phyloP scores from a whole-genome alignment of 37 sponge, comb jelly and placozoan genomes.

The Chondrosia reniformis region DNA sequence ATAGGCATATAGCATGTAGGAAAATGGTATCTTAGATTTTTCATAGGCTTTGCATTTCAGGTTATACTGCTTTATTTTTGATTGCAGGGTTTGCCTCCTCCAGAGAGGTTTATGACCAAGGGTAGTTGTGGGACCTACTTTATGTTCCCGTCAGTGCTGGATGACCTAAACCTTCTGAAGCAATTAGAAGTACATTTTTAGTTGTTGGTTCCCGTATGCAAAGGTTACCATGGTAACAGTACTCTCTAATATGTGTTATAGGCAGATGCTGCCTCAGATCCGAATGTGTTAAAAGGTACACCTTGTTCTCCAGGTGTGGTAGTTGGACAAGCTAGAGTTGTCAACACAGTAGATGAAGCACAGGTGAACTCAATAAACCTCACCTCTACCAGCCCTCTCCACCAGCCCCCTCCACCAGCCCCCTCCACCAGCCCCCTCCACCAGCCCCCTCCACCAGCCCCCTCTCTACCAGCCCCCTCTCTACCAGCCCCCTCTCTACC shows the following conservation, averaged over 20 bases:
- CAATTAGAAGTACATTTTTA: slow-evolving; percentile 35
- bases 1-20: no score
- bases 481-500: no score
- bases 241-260: neutral
- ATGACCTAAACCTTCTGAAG: slow-evolving; percentile 75
- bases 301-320: slow-evolving; percentile 89
- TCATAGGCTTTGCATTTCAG: neutral
- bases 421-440: neutral
- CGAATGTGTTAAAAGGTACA: slow-evolving; percentile 62
- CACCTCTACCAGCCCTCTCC: neutral
- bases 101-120: slow-evolving; percentile 73
- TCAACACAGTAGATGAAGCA: slow-evolving; percentile 60
- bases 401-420: neutral
- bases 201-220: neutral
- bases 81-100: slow-evolving; percentile 71
- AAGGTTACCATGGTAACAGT: neutral
- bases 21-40: no score
- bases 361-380: slow-evolving; percentile 29
- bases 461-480: neutral
- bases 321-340: slow-evolving; percentile 69
- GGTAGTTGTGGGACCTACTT: slow-evolving; percentile 63
- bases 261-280: slow-evolving; percentile 72
- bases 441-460: neutral
- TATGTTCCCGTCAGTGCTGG: slow-evolving; percentile 61
- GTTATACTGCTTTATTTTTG: neutral